Evolutionary conservation across 1,140 invertebrate species (phyloP).

Genomic region (Oreohelix idahoensis): DNA sequence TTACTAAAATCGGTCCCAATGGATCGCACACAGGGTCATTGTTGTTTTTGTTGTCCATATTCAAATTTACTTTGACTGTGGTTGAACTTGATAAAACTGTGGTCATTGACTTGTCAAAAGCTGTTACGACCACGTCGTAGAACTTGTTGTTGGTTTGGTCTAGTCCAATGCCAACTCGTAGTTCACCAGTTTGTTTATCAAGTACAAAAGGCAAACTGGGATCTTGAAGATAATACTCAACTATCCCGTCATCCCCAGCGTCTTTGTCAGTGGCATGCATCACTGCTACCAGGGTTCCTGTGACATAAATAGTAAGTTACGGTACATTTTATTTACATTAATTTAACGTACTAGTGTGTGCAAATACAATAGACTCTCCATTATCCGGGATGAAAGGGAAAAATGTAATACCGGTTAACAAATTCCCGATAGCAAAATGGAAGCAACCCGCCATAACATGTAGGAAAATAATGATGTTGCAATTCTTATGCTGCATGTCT

Average conservation of each 20-base stretch:
- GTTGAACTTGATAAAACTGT: background rate
- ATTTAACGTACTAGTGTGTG: no score
- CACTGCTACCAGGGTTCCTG: slow-evolving; percentile 6
- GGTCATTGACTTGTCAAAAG: slow-evolving; percentile 34
- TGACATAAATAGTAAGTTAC: background rate
- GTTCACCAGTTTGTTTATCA: background rate
- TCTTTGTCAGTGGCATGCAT: slow-evolving; percentile 31
- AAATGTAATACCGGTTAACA: no score
- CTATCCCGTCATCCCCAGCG: slow-evolving; percentile 31
- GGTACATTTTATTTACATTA: no score
- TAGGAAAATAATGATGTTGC: no score
- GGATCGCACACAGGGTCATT: slow-evolving; percentile 36
- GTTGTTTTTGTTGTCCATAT: slow-evolving; percentile 40
- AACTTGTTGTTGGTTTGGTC: slow-evolving; percentile 6
- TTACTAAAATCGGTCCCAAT: slow-evolving; percentile 22
- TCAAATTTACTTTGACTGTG: slow-evolving; percentile 23
- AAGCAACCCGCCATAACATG: no score
- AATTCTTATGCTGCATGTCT: no score
- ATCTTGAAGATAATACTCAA: slow-evolving; percentile 16
- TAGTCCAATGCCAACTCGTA: slow-evolving; percentile 3
- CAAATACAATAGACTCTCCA: no score
- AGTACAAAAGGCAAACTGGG: slow-evolving; percentile 30
- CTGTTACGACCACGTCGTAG: slow-evolving; percentile 32
- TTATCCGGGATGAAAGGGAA: no score
- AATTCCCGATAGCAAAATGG: no score